A percentile compares a stretch with the other conserved stretches of the same genome.
These are phyloP conservation scores for Accipiter virgatus DNA, from an alignment of 2,113 vertebrate genomes.

Conservation along the genomic window DNA sequence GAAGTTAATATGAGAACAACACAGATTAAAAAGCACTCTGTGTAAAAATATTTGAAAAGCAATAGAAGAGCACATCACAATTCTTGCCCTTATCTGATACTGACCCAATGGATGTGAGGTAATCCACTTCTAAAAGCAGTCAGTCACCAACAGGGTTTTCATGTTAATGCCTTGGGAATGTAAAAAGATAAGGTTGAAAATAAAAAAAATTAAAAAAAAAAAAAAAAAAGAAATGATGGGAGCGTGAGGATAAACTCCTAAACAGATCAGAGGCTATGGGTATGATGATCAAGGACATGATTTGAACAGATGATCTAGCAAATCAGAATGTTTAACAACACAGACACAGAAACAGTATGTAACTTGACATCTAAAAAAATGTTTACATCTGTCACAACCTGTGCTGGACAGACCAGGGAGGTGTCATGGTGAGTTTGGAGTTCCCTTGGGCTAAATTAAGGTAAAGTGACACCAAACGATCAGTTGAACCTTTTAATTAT, in stretches of 20 bases:
- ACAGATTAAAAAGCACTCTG: neutral
- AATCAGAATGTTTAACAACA: neutral
- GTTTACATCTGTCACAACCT: neutral
- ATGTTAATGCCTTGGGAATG: neutral
- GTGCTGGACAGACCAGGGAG: too few relatives aligned
- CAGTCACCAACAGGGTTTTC: neutral
- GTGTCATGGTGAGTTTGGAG: too few relatives aligned
- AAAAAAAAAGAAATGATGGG: neutral
- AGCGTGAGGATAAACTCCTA: neutral
- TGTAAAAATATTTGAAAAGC: neutral
- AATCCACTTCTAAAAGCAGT: neutral
- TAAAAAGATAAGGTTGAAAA: neutral
- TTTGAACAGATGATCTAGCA: neutral
- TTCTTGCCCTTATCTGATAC: neutral
- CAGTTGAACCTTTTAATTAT: too few relatives aligned
- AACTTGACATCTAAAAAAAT: neutral
- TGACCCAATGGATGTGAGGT: neutral
- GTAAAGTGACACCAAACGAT: too few relatives aligned
- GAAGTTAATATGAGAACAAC: neutral
- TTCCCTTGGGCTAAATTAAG: too few relatives aligned
- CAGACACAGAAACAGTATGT: neutral
- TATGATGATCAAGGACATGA: neutral
- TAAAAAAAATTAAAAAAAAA: neutral
- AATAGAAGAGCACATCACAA: neutral
- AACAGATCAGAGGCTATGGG: neutral